A percentile compares a stretch with the other conserved stretches of the same genome.
Conservation (phyloP, 1,140 invertebrate species). For the Drosophila bocqueti region DNA sequence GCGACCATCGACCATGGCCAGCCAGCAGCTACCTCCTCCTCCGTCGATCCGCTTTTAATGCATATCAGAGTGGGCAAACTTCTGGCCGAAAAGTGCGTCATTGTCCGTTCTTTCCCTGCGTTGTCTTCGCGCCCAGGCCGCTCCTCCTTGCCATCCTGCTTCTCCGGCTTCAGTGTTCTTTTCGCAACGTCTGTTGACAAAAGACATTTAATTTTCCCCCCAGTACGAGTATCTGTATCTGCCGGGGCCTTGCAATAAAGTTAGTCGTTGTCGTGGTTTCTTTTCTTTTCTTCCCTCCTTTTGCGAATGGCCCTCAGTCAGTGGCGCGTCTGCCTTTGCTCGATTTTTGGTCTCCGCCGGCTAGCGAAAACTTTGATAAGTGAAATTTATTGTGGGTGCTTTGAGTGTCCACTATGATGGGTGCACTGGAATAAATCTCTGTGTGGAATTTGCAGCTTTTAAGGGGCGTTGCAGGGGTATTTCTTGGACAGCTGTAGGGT, state of each 20-base stretch:
- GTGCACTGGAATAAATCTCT: constrained; percentile 8
- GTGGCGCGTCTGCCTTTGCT: constrained; percentile 35
- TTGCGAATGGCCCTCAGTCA: constrained; percentile 32
- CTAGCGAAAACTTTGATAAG: constrained; percentile 77
- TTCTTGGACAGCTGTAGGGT: not conserved
- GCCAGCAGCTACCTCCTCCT: constrained; percentile 11
- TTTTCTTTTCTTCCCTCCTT: constrained; percentile 26
- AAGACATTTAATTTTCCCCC: constrained; percentile 79
- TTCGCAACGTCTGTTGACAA: constrained; percentile 73
- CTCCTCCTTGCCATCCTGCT: not conserved
- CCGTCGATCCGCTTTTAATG: constrained; percentile 66
- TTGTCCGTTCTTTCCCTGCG: constrained; percentile 38
- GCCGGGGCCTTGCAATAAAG: constrained; percentile 71
- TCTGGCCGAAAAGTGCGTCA: constrained; percentile 75
- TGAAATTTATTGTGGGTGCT: constrained; percentile 80
- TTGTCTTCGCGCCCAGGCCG: constrained; percentile 17
- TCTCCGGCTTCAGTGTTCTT: constrained; percentile 20
- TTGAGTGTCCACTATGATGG: constrained; percentile 57
- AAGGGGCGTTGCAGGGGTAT: not conserved
- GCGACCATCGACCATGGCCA: not conserved
- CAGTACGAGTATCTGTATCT: constrained; percentile 53
- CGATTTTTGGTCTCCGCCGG: constrained; percentile 58
- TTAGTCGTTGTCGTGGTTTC: constrained; percentile 57
- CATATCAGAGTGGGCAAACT: constrained; percentile 79
- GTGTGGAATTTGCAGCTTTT: not conserved